Conservation (phyloP, 2,888 invertebrate genomes). For the Acronicta leporina region DNA sequence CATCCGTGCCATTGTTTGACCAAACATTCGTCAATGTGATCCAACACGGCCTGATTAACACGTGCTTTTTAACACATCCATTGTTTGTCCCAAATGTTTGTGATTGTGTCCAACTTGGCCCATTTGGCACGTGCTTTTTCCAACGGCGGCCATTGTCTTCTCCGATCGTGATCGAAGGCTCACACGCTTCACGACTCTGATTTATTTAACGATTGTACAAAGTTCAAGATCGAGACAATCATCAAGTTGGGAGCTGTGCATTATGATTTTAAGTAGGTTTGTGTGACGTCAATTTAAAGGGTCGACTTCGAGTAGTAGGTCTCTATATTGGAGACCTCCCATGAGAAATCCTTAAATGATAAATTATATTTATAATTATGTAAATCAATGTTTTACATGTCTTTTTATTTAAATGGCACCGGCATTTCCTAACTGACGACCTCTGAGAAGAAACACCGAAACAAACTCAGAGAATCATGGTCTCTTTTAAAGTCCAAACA, state of each 20-base stretch:
- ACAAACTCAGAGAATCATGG: too few species aligned
- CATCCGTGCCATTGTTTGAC: conserved; percentile 52
- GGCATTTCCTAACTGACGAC: too few species aligned
- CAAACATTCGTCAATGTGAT: conserved; percentile 39
- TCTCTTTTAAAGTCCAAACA: too few species aligned
- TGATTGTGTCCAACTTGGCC: conserved; percentile 34
- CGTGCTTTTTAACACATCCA: conserved; percentile 32
- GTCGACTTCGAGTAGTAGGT: too few species aligned
- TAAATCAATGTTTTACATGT: too few species aligned
- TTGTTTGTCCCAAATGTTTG: conserved; percentile 47
- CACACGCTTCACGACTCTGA: conserved; percentile 45
- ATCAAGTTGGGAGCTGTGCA: conserved; percentile 28
- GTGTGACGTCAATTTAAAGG: not conserved
- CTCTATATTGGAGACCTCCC: too few species aligned
- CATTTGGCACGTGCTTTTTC: conserved; percentile 56
- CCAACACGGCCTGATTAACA: conserved; percentile 44
- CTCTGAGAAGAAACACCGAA: too few species aligned
- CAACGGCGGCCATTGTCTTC: conserved; percentile 46
- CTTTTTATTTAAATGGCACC: too few species aligned
- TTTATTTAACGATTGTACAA: conserved; percentile 51
- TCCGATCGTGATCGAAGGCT: conserved; percentile 46
- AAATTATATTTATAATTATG: too few species aligned
- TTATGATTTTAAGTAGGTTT: conserved; percentile 2
- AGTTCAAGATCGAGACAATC: conserved; percentile 51
- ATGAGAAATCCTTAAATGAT: too few species aligned